Evolutionary conservation across 2,797 vertebrate species (phyloP), one percentile per base, ranked within the genome.

Genomic region (Sebastes variabilis): DNA sequence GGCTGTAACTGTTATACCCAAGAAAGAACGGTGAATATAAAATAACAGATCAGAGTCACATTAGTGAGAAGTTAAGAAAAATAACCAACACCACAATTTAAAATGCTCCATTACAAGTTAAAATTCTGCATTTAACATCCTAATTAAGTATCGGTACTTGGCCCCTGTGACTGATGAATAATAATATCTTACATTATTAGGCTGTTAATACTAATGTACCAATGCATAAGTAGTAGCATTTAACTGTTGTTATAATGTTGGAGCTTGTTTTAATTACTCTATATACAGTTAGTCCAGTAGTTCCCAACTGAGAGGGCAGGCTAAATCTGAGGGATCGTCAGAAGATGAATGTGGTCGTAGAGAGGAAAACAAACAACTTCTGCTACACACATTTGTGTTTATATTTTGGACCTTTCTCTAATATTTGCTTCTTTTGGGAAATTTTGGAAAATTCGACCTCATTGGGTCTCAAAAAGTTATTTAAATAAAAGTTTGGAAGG

Each of bases 11-110:
- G 60, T 75, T 25, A 29, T 13, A 46, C 8, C n/a, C 4, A 32
- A 77, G 38, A 72, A 24, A 59, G 3, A 68, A 27, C 8, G 29
- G 30, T 71, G 42, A 70, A 59, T 75, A 49, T 70, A 64, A 74
- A 83, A 32, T 58, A 42, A 61, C 27, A 69, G 2, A 69, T 65
- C 8, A 22, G 27, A 80, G 3, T 29, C 46, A 32, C 2, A 0
- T 64, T 27, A 80, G 16, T 12, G 34, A 36, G 34, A 36, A 12
- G 34, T 36, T 36, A 36, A 12, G 34, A 36, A 11, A 36, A 36
- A 36, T 11, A 30, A 34, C 10, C 8, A 38, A 62, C 24, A 72
- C 24, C 4, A 8, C 8, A 64, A 38, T 29, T 13, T 61, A 65
- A 69, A 67, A 16, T 46, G 2, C 20, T 32, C 22, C 11, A 38